A percentile compares a stretch with the other conserved stretches of the same genome.
phyloP scores from a whole-genome alignment of 2,113 vertebrate genomes.

The Maccullochella peelii region DNA sequence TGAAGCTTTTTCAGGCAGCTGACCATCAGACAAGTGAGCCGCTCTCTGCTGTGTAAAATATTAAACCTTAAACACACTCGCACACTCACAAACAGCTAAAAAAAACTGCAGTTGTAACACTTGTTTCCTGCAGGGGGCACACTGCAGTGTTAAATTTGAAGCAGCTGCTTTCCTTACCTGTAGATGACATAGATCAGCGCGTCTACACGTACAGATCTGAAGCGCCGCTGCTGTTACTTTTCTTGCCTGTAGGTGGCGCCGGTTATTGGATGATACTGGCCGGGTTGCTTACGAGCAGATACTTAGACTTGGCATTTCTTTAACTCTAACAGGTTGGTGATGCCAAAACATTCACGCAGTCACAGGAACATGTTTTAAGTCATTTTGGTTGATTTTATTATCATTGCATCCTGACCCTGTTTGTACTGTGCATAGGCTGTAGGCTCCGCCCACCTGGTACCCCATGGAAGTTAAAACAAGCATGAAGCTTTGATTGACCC shows the following conservation, averaged over 20 bases:
- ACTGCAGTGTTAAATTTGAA: no score
- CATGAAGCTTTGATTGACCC: background rate
- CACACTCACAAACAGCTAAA: no score
- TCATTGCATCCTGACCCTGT: background rate
- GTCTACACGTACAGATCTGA: background rate
- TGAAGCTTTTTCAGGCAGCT: no score
- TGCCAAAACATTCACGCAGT: background rate
- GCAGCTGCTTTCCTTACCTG: no score
- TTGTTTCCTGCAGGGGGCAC: background rate
- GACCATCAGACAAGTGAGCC: no score
- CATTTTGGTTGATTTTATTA: background rate
- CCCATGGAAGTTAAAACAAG: slow-evolving; percentile 4
- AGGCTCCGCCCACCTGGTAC: background rate
- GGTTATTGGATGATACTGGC: background rate
- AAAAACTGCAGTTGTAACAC: background rate
- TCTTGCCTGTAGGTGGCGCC: background rate
- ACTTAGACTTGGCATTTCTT: background rate
- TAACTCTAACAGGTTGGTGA: background rate
- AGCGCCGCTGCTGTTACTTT: background rate
- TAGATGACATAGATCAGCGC: no score
- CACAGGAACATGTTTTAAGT: background rate
- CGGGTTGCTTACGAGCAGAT: background rate
- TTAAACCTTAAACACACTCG: no score
- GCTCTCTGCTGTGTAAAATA: no score
- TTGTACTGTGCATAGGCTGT: background rate